A percentile compares a stretch with the other conserved stretches of the same genome.
Conservation (phyloP, 2,113 vertebrate genomes). For the Heterocephalus glaber region DNA sequence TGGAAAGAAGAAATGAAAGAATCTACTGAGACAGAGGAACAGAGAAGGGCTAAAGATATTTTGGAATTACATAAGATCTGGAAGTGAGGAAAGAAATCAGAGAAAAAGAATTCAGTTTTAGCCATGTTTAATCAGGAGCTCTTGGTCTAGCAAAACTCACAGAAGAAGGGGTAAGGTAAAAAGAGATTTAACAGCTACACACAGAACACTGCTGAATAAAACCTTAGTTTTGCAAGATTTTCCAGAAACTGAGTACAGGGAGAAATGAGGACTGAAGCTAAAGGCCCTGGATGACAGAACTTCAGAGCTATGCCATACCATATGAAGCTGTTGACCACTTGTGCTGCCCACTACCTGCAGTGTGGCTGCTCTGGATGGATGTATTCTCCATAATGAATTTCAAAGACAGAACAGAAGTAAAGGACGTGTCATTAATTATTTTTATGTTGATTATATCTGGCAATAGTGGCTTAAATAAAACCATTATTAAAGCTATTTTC, state of each 20-base stretch:
- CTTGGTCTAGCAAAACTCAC: conserved; percentile 1
- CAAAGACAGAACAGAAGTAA: conserved; percentile 15
- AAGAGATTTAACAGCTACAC: not conserved
- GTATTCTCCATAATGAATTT: not conserved
- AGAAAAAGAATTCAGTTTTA: not conserved
- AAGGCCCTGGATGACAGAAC: not conserved
- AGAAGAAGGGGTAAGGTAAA: not conserved
- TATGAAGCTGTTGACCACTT: fast-evolving
- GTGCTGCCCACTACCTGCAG: not conserved
- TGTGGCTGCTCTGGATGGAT: not conserved
- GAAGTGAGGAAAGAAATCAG: conserved; percentile 21
- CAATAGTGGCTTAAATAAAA: conserved; percentile 12
- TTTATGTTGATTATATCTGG: not conserved
- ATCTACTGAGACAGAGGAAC: not conserved
- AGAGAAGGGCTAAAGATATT: not conserved
- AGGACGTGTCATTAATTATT: not conserved
- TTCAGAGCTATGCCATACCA: not conserved
- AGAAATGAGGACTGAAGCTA: not conserved
- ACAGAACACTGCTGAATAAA: not conserved
- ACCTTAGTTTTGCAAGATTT: not conserved
- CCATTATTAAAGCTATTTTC: conserved; percentile 12
- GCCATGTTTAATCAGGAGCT: not conserved
- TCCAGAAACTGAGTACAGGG: not conserved
- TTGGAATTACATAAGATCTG: not conserved
- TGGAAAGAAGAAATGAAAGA: not conserved